Conservation (phyloP, 2,888 invertebrate genomes). For the Craniophora ligustri region DNA sequence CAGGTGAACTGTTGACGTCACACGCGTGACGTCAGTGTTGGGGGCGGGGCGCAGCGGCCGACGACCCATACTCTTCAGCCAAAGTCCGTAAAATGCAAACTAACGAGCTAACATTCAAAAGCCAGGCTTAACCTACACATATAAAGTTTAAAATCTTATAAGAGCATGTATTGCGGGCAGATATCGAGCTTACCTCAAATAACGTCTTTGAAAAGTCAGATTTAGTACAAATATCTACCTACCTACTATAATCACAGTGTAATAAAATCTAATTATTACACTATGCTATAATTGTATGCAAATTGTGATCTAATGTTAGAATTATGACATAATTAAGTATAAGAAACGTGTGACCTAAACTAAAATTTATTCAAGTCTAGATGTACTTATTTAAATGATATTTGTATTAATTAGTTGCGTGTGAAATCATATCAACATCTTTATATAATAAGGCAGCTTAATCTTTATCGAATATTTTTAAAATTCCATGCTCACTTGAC, state of each 20-base stretch:
- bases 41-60: slow-evolving; percentile 76
- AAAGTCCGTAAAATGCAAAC: slow-evolving; percentile 53
- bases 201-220: slow-evolving; percentile 28
- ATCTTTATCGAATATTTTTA: too few species aligned
- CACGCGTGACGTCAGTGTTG: slow-evolving; percentile 77
- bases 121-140: slow-evolving; percentile 14
- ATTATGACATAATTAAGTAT: too few species aligned
- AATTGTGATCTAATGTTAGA: too few species aligned
- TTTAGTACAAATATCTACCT: slow-evolving; percentile 18
- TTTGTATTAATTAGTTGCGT: too few species aligned
- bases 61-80: slow-evolving; percentile 66
- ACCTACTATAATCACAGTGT: too few species aligned
- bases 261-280: too few species aligned
- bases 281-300: too few species aligned
- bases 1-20: slow-evolving; percentile 80
- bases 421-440: too few species aligned
- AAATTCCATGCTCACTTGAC: slow-evolving; percentile 10
- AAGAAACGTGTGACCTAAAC: too few species aligned
- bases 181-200: slow-evolving; percentile 37
- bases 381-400: too few species aligned
- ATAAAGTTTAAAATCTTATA: slow-evolving; percentile 40
- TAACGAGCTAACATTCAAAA: slow-evolving; percentile 33
- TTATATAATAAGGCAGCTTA: too few species aligned
- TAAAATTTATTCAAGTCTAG: too few species aligned
- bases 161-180: slow-evolving; percentile 1